Evolutionary conservation across 2,797 vertebrate species (phyloP), one percentile per base, ranked within the genome.

Genomic region (Arctocebus calabarensis): DNA sequence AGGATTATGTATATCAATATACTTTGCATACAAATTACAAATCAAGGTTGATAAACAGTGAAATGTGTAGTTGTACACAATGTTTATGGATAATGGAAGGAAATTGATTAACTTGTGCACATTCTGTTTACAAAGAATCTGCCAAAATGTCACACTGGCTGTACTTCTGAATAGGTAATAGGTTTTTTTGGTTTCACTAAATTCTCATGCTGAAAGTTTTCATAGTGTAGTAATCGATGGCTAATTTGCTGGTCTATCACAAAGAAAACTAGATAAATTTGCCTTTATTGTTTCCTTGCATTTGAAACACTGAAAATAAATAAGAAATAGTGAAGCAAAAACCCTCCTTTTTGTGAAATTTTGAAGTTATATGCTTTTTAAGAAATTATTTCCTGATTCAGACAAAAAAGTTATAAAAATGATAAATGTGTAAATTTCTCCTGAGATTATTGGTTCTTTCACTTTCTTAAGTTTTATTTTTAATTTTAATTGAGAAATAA

Each of bases 71-170:
- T 86, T 96, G 92, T 90, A 75, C 55, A 84, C 27, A 85, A 27
- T 82, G 22, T 84, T 97, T 97, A 90, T 93, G 84, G 48, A 27
- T 96, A 83, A 94, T 66, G 90, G 79, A 96, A 40, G 70, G 71
- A 91, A 88, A 75, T 83, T 52, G 45, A 62, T 55, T 95, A 45
- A 90, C 37, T 78, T 92, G 34, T 84, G 57, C 59, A n/a, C 48
- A 75, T 96, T 94, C 45, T 81, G n/a, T 88, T 94, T 52, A 27
- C 45, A 90, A 89, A 96, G 27, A 78, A 96, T 94, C 87, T 90
- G 78, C 45, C 59, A 71, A 89, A 97, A 83, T 86, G 27, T 84
- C 22, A 3, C 6, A 25, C 20, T 68, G 92, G 92, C 10, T 88
- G 32, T 57, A 55, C 20, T 79, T 77, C 27, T 86, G 61, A 97